Evolutionary conservation across 2,888 invertebrate genomes (phyloP), one percentile per base, ranked within the genome.

Genomic region (Drosophila anomalata): DNA sequence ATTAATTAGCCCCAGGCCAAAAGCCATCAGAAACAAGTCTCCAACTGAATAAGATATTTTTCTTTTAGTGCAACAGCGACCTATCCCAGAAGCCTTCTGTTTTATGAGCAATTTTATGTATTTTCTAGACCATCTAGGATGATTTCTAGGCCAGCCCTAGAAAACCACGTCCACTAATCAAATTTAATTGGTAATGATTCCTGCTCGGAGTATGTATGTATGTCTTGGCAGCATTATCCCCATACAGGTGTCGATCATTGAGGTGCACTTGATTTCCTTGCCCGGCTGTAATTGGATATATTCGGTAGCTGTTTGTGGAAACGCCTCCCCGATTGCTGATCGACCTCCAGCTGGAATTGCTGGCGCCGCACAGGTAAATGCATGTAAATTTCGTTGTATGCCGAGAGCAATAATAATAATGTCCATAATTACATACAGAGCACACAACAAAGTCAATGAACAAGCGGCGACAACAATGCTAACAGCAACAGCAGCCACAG

Each of bases 1-100:
- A 85, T 85, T 85, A 85, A 85, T 85, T 85, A 85, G 88, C 82
- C 76, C 47, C 83, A 77, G 77, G 75, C 75, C 61, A 55, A 57
- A 69, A 73, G 71, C 17, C 41, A 41, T 8, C n/a, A 12, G 5
- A 33, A n/a, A 4, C 12, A n/a, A 29, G 29, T 3, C 29, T 29
- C 29, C 9, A 8, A 29, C 29, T 29, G 9, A 9, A 29, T 9
- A 29, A 29, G 9, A 29, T 2, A 29, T 24, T 24, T 24, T 24
- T 24, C 22, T 24, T 24, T 4, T 4, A 24, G 22, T 24, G 22
- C 22, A 24, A 5, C 4, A 24, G 22, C 22, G 1, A 22, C 22
- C 22, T 24, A 24, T 29, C 33, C 4, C 5, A 33, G 12, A 5
- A 33, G 33, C 5, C 33, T n/a, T 6, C 33, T 33, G 5, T 3